A percentile compares a stretch with the other conserved stretches of the same genome.
These are phyloP conservation scores for Suncus etruscus DNA, from an alignment of 2,113 vertebrate genomes.

Conservation along the genomic window DNA sequence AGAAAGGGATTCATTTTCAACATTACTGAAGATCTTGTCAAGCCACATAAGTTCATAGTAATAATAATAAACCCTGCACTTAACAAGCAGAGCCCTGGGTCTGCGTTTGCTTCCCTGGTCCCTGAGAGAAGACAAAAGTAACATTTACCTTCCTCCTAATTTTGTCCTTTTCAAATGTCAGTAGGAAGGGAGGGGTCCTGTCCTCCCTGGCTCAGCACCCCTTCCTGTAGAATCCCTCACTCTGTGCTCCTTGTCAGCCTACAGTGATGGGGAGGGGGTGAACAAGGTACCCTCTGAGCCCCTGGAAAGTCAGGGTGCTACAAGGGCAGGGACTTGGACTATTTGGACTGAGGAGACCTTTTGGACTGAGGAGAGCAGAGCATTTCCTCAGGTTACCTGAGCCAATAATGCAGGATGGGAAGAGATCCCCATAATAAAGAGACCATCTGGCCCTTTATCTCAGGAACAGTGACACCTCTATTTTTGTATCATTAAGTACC, in stretches of 20 bases:
- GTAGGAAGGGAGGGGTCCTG: constrained; percentile 54
- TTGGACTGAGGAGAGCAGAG: background rate
- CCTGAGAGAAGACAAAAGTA: constrained; percentile 67
- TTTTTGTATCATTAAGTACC: background rate
- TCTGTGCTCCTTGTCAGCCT: background rate
- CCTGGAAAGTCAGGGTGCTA: background rate
- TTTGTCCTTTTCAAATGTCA: constrained; percentile 80
- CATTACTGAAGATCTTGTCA: constrained; percentile 55
- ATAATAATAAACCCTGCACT: constrained; percentile 27
- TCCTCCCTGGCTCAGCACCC: background rate
- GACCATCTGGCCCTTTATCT: background rate
- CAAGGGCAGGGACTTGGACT: background rate
- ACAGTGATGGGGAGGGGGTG: background rate
- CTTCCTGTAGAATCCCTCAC: background rate
- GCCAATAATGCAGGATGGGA: background rate
- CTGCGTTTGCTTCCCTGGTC: constrained; percentile 37
- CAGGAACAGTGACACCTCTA: background rate
- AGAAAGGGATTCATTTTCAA: constrained; percentile 46
- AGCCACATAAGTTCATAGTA: constrained; percentile 43
- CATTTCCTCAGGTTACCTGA: background rate
- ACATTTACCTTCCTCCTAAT: constrained; percentile 80
- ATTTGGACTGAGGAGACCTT: background rate
- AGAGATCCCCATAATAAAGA: background rate
- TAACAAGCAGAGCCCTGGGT: background rate
- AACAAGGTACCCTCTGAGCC: background rate